Base-by-base conservation (phyloP, 2,113 vertebrate species). In the Anolis carolinensis region DNA sequence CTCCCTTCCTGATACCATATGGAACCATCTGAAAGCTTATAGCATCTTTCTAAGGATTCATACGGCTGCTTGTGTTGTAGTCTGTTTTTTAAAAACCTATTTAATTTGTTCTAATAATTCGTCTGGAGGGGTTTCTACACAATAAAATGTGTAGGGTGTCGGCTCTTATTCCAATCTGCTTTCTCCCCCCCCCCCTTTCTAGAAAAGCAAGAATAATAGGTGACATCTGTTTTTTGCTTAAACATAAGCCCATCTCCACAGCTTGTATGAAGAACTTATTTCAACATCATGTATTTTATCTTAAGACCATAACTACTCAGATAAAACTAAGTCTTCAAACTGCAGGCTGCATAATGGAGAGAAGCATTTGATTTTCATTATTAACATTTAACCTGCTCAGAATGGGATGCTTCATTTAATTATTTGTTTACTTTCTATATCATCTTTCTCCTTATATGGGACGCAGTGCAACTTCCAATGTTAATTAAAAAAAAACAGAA, bases 81-180 rank as follows among this genome's bases (percentile, higher is more conserved):
- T 93, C 30, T 90, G 88, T 34, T 67, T n/a, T 67, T 68, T 10
- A n/a, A 68, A 67, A 68, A 59, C 14, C 14, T 59, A 59, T 83
- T 39, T 63, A 20, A 39, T 39, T 62, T 90, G 88, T 92, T 88
- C 89, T 92, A 65, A 74, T 86, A 91, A 86, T 89, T 94, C 91
- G 87, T 71, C 20, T 87, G 77, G 21, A 94, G 50, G 59, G 76
- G 90, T 93, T 93, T 91, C 79, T 79, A 89, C 85, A 90, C 91
- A 89, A 93, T 89, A 89, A 88, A 87, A 93, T 89, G 73, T 91
- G 88, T 88, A 90, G 92, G 93, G 88, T 94, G 71, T 85, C 91
- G 89, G 93, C 86, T 39, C 90, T 92, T 93, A 93, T 63, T 79
- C 74, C 89, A 93, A 93, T 91, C 92, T 95, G 93, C 93, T 89